Percentiles rank a stretch among this genome's conserved stretches.
Evolutionary conservation across 2,797 vertebrate genomes (phyloP).

Genomic region (Macropus fuliginosus): DNA sequence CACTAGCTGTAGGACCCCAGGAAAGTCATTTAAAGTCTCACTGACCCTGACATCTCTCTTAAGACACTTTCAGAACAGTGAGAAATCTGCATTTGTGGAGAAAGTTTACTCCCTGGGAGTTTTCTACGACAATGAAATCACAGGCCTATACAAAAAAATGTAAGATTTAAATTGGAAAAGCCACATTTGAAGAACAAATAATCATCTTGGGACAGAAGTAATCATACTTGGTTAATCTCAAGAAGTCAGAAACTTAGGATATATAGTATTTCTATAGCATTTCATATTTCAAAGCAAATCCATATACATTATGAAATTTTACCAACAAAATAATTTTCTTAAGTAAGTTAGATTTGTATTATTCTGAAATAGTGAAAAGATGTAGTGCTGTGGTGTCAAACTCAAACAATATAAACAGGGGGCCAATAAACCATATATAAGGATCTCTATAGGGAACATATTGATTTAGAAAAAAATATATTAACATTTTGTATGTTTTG

Average conservation of each 20-base stretch:
- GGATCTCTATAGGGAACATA: background rate
- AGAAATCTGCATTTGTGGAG: too few relatives aligned
- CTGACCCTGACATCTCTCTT: background rate
- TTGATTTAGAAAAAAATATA: background rate
- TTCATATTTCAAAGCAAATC: background rate
- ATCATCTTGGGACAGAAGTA: background rate
- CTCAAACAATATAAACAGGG: background rate
- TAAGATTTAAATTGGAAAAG: background rate
- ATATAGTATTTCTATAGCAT: background rate
- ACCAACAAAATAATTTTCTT: background rate
- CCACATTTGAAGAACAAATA: background rate
- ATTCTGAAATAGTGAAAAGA: too few relatives aligned
- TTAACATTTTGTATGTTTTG: background rate
- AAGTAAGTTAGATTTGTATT: background rate
- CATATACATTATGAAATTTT: background rate
- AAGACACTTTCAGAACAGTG: background rate
- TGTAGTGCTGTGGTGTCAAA: background rate
- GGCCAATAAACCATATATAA: background rate
- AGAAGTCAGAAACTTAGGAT: background rate
- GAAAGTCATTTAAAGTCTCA: background rate
- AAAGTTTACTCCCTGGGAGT: too few relatives aligned
- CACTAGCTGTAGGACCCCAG: background rate
- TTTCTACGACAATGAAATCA: too few relatives aligned
- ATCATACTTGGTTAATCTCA: background rate
- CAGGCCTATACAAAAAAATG: too few relatives aligned